These are phyloP conservation scores for Homarus gammarus DNA, from an alignment of 2,888 invertebrate species.

Conservation along the genomic window DNA sequence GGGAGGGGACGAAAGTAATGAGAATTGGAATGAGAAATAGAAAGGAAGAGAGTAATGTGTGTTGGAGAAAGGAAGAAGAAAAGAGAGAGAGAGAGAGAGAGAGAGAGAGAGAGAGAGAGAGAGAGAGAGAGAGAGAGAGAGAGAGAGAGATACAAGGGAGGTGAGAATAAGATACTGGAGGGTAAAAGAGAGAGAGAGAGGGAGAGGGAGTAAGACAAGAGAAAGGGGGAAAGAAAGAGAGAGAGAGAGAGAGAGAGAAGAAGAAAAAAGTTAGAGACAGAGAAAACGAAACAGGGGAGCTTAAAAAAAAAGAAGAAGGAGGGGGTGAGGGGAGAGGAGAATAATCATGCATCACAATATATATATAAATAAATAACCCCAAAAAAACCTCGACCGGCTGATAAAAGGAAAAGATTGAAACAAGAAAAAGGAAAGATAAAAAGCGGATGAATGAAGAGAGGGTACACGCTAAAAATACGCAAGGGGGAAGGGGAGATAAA, in stretches of 20 bases:
- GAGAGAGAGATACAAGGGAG: neutral
- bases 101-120: neutral
- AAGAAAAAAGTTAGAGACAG: constrained; percentile 14
- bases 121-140: neutral
- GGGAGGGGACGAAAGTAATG: neutral
- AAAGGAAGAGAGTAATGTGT: too few species aligned
- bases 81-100: neutral
- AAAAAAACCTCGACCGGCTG: neutral
- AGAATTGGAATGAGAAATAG: too few species aligned
- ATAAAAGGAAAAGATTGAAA: constrained; percentile 3
- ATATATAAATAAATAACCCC: neutral
- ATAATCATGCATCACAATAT: too few species aligned
- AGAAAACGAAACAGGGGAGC: neutral
- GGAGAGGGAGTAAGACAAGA: constrained; percentile 31
- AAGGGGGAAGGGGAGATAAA: constrained; percentile 52
- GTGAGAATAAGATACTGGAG: neutral
- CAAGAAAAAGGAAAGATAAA: constrained; percentile 1
- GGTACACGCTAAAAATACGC: constrained; percentile 31
- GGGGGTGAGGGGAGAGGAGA: neutral
- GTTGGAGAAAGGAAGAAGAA: neutral
- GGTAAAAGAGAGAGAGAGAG: constrained; percentile 22
- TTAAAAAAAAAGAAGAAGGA: constrained; percentile 7
- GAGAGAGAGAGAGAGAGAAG: neutral
- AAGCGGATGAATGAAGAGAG: constrained; percentile 39
- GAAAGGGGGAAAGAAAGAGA: constrained; percentile 39